These are phyloP conservation scores for Ceyx erithaca DNA, from an alignment of 2,797 vertebrate species.

Conservation along the genomic window DNA sequence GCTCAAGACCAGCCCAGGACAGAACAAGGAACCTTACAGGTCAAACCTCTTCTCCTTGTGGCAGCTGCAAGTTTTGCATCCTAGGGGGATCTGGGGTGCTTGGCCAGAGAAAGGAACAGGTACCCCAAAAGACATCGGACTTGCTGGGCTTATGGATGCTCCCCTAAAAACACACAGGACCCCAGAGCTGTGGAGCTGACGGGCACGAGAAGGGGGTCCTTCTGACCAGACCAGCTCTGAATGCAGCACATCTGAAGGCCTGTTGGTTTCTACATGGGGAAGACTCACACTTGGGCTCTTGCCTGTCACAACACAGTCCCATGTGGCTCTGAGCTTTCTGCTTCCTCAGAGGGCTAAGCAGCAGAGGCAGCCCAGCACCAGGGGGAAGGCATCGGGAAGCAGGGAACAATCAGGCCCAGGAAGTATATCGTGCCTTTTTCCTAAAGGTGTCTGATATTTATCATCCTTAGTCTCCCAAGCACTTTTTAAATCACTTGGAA, in stretches of 20 bases:
- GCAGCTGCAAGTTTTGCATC: background rate
- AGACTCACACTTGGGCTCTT: rapidly evolving
- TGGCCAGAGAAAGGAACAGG: background rate
- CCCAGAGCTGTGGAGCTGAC: background rate
- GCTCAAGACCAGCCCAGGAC: background rate
- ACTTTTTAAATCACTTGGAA: background rate
- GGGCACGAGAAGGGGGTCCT: rapidly evolving
- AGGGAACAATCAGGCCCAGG: background rate
- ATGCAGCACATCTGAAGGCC: background rate
- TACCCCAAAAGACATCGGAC: background rate
- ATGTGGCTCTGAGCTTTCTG: background rate
- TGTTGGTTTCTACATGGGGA: rapidly evolving
- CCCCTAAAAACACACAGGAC: rapidly evolving
- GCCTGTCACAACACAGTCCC: background rate
- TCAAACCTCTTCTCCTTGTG: background rate
- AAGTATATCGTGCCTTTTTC: rapidly evolving
- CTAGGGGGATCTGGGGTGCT: background rate
- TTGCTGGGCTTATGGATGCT: rapidly evolving
- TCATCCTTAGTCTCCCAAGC: background rate
- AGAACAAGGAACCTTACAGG: background rate
- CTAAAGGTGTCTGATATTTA: background rate
- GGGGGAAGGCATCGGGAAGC: background rate
- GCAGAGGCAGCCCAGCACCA: background rate
- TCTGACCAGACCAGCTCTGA: rapidly evolving
- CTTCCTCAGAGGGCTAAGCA: rapidly evolving